These are phyloP conservation scores for Stenotaenia linearis DNA, from an alignment of 2,888 invertebrate species.

Conservation along the genomic window DNA sequence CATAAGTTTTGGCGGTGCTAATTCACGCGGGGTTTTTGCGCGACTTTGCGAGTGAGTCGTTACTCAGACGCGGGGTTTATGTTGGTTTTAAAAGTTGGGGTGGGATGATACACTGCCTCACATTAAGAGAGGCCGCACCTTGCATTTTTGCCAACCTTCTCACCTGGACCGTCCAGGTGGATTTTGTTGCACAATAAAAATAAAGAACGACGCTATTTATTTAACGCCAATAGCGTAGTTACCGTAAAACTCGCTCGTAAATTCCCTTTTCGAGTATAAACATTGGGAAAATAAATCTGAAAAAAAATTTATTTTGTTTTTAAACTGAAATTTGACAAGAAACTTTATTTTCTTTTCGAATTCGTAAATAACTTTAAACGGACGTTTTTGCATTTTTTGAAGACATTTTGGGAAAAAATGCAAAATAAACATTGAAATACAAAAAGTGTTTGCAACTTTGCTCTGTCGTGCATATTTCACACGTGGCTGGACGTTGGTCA, in stretches of 20 bases:
- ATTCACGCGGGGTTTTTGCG: neutral
- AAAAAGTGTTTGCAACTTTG: neutral
- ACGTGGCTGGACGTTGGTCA: neutral
- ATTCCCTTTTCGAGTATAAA: no score
- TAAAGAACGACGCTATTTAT: neutral
- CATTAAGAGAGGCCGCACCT: neutral
- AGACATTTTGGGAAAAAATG: no score
- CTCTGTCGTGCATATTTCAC: neutral
- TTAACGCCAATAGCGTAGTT: neutral
- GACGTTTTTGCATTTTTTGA: no score
- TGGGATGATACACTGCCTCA: constrained; percentile 12
- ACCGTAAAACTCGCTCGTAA: neutral
- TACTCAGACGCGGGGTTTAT: neutral
- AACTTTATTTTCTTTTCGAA: no score
- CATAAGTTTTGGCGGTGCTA: neutral
- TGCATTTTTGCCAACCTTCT: neutral
- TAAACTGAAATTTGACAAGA: no score
- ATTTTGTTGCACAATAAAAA: neutral
- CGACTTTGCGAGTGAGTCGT: neutral
- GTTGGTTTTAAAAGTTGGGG: neutral
- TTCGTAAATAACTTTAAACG: no score
- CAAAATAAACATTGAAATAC: neutral
- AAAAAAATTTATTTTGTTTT: no score
- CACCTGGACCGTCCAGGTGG: constrained; percentile 4
- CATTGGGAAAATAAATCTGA: no score